Conservation (phyloP, 2,113 vertebrate species). For the Mesembrinibis cayennensis region DNA sequence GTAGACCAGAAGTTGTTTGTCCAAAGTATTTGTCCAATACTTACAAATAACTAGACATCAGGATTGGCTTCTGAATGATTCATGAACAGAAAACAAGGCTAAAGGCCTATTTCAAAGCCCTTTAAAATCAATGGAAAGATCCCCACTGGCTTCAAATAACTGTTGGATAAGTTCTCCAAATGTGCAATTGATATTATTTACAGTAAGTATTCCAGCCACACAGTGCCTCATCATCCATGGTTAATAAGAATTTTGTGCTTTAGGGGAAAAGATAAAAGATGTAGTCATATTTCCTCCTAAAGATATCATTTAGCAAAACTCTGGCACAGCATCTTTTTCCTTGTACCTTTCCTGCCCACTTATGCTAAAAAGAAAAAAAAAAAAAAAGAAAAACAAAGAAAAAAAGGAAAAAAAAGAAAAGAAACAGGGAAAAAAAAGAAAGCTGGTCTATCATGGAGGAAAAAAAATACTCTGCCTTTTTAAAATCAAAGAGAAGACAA, state of each 20-base stretch:
- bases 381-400: background rate
- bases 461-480: background rate
- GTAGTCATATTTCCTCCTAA: background rate
- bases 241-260: background rate
- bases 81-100: constrained; percentile 8
- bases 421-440: too few relatives aligned
- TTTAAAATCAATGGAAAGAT: constrained; percentile 38
- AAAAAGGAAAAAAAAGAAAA: background rate
- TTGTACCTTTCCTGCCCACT: background rate
- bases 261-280: background rate
- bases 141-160: background rate
- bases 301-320: background rate
- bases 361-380: background rate
- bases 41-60: background rate
- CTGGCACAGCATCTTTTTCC: background rate
- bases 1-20: background rate
- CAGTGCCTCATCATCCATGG: background rate
- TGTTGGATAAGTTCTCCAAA: background rate
- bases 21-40: constrained; percentile 14
- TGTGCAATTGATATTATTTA: background rate
- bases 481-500: background rate
- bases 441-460: fast-evolving
- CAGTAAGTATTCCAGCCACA: background rate
- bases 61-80: constrained; percentile 30
- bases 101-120: background rate